Conservation (phyloP, 2,113 vertebrate genomes). For the Dromas ardeola region DNA sequence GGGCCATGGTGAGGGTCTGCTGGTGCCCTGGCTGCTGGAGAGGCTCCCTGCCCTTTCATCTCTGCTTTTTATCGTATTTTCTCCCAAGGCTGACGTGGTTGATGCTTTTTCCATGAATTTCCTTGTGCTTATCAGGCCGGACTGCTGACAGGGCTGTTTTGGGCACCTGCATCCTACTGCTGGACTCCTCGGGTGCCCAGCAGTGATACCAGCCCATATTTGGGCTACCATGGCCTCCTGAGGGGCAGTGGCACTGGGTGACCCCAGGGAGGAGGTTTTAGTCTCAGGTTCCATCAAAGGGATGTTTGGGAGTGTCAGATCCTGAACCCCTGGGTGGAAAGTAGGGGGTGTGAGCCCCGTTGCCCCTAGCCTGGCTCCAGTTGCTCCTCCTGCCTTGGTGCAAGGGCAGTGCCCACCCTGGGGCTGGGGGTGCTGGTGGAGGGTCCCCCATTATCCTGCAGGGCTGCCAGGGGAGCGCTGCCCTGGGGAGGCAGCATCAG, state of each 20-base stretch:
- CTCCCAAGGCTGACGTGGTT: background rate
- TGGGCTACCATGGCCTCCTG: background rate
- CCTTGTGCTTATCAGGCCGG: background rate
- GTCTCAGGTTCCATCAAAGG: background rate
- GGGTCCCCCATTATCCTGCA: background rate
- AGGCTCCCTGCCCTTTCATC: background rate
- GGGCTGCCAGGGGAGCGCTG: background rate
- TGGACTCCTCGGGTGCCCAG: too few species aligned
- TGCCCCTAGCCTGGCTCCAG: too few species aligned
- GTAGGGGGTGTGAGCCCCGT: background rate
- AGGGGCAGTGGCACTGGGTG: background rate
- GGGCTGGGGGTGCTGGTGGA: background rate
- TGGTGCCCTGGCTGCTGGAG: too few species aligned
- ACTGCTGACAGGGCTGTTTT: background rate
- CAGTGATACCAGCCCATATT: background rate
- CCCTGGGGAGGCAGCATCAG: too few species aligned
- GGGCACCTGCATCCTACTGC: background rate
- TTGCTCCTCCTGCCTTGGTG: background rate
- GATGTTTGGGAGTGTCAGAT: background rate
- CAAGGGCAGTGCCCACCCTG: background rate
- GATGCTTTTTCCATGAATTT: background rate
- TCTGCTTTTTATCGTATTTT: background rate
- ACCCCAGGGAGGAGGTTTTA: background rate
- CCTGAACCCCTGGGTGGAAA: background rate
- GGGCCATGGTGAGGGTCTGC: background rate